Evolutionary conservation across 2,888 invertebrate species (phyloP).

Genomic region (Eilema depressum): DNA sequence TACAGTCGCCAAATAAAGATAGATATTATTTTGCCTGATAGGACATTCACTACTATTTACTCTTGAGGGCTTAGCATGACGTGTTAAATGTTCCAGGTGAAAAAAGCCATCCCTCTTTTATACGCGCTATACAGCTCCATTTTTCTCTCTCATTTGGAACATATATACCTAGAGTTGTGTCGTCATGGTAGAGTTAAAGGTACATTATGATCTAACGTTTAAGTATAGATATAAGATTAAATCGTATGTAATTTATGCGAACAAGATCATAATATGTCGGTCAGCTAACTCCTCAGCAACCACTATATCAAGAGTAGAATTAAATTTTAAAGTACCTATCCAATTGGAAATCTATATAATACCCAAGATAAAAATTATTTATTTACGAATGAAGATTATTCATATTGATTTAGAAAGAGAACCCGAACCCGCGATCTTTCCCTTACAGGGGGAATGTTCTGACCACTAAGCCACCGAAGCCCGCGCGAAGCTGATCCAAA

Average conservation of each 20-base stretch:
- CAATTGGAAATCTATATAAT: not conserved
- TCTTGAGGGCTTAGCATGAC: too few species aligned
- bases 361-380: not conserved
- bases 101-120: too few species aligned
- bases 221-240: slow-evolving; percentile 36
- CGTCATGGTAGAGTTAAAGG: not conserved
- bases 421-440: too few species aligned
- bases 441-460: too few species aligned
- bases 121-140: not conserved
- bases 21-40: too few species aligned
- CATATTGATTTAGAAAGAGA: too few species aligned
- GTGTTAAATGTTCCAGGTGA: too few species aligned
- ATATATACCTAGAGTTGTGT: not conserved
- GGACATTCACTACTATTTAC: not conserved
- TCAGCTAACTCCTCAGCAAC: slow-evolving; percentile 19
- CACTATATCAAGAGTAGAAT: too few species aligned
- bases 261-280: slow-evolving; percentile 32
- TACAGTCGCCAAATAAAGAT: too few species aligned
- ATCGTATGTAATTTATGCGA: slow-evolving; percentile 24
- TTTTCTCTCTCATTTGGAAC: not conserved
- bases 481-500: too few species aligned
- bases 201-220: slow-evolving; percentile 23
- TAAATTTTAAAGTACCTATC: too few species aligned
- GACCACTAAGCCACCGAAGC: too few species aligned
- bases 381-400: not conserved